Evolutionary conservation across 1,140 invertebrate species (phyloP), one percentile per base, ranked within the genome.

Genomic region (Zeugodacus cucurbitae): DNA sequence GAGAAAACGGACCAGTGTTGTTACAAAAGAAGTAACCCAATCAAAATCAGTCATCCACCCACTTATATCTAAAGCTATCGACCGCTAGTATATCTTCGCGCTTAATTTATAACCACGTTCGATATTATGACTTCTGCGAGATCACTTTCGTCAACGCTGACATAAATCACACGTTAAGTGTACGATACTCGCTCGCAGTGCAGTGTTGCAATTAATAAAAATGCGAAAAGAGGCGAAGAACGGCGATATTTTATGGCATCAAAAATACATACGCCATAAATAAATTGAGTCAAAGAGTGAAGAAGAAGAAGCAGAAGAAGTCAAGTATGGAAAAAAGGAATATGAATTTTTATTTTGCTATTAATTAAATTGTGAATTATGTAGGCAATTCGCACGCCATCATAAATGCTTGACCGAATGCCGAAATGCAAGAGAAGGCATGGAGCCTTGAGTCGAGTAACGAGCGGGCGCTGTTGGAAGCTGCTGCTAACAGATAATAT

Each of bases 351-450:
- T 92, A 87, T 89, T 89, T 89, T 89, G 85, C 91, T 91, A 91
- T 90, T 92, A 92, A 92, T 92, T 92, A 92, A 92, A 92, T 92
- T 92, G 91, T 92, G 91, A 92, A 91, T 92, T 92, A 92, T 92
- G 90, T 90, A 90, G 82, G 91, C 90, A 90, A 91, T 92, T 91
- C 91, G 90, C 85, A 86, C 54, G 54, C 85, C 85, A 86, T 62
- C 85, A 86, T 86, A 86, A 86, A 86, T 86, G 85, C n/a, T 82
- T 82, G 41, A 8, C 41, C 37, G 41, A 82, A 82, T 41, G 74
- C 74, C 41, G 44, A 82, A 82, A 82, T 82, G 74, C 6, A 20
- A 10, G 34, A 48, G 32, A 82, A 82, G 8, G 14, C 41, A 14
- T 48, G 11, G 37, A 3, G 37, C 74, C 3, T 7, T 20, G 58